Conservation (phyloP, 2,888 invertebrate genomes). For the Neuroscelio doddi region DNA sequence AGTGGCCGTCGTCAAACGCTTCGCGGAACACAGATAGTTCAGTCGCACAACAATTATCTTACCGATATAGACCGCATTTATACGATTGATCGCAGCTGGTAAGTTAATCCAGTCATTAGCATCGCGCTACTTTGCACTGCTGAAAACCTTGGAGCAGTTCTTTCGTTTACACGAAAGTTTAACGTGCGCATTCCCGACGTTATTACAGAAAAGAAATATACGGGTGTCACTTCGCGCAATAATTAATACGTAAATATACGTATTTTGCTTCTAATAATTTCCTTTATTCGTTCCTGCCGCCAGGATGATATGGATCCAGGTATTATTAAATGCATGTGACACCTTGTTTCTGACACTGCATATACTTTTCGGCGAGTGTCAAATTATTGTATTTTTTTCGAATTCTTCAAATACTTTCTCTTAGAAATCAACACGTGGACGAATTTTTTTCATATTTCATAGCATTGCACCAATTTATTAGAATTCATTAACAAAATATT, state of each 20-base stretch:
- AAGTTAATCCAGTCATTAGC: neutral
- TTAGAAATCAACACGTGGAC: neutral
- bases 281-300: conserved; percentile 50
- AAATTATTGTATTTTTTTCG: no score
- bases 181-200: no score
- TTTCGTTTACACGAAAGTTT: no score
- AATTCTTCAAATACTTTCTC: neutral
- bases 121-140: neutral
- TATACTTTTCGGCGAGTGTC: neutral
- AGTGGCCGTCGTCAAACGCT: conserved; percentile 62
- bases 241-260: neutral
- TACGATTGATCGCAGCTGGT: neutral
- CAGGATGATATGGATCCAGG: conserved; percentile 62
- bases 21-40: conserved; percentile 58
- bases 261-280: conserved; percentile 22
- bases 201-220: no score
- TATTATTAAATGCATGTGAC: conserved; percentile 40
- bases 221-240: neutral
- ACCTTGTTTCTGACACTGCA: neutral
- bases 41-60: conserved; percentile 39
- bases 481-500: no score
- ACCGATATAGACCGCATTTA: conserved; percentile 15
- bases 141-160: no score
- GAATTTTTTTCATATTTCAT: no score
- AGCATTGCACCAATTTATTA: no score